A percentile compares a stretch with the other conserved stretches of the same genome.
phyloP scores from a whole-genome alignment of 2,888 invertebrate genomes.

The Athalia cordata region DNA sequence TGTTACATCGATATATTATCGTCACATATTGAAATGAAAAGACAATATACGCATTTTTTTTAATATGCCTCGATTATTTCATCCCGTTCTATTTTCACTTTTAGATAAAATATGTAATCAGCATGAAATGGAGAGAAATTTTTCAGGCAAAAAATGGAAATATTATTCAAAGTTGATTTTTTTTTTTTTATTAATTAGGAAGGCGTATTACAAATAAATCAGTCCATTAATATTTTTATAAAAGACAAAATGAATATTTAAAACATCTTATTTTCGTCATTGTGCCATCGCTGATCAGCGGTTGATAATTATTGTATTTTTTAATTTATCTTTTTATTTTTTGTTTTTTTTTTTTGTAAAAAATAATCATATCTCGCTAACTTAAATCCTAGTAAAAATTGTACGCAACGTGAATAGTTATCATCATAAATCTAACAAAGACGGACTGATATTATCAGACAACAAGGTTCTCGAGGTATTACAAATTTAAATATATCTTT shows the following conservation, averaged over 20 bases:
- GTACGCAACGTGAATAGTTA: conserved; percentile 2
- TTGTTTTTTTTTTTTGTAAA: not conserved
- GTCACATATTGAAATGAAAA: no score
- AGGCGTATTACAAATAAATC: conserved; percentile 35
- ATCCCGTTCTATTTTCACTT: not conserved
- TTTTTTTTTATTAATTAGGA: conserved; percentile 22
- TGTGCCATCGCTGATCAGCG: not conserved
- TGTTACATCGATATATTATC: no score
- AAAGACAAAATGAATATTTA: conserved; percentile 29
- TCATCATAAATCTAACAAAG: conserved; percentile 12
- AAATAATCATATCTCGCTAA: conserved; percentile 13
- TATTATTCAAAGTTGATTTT: conserved; percentile 9
- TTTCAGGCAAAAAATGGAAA: not conserved
- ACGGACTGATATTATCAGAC: conserved; percentile 21
- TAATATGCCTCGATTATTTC: no score
- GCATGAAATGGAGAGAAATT: not conserved
- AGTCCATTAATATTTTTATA: conserved; percentile 12
- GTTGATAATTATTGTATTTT: not conserved
- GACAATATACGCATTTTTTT: no score
- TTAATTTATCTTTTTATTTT: not conserved
- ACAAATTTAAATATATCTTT: conserved; percentile 49
- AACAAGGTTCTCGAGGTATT: conserved; percentile 3
- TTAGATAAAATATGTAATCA: no score
- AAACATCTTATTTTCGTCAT: conserved; percentile 32
- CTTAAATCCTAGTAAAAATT: conserved; percentile 23